Base-by-base conservation (phyloP, 2,113 vertebrate genomes). In the Tychaedon coryphoeus region DNA sequence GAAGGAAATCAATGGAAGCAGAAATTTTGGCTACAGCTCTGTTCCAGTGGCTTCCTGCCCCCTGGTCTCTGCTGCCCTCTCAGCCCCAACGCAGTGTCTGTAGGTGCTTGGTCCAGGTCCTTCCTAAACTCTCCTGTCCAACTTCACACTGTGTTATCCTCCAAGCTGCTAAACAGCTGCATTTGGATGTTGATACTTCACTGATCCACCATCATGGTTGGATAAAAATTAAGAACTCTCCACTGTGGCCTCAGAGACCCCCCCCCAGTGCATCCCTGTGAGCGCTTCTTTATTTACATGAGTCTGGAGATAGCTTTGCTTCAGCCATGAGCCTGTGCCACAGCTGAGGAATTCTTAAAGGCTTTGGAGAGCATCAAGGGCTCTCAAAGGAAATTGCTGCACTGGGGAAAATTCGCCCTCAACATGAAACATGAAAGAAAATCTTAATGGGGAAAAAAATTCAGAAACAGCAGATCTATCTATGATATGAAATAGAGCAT, bases 231-330 rank as follows among this genome's bases (percentile, higher is more conserved):
- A 53, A 65, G 17, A 88, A 23, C 9, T 31, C 42, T 43, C n/a
- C 31, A 9, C 56, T 81, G 50, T 51, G 56, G 22, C 25, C 66
- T 40, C 15, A 57, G 40, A 53, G 28, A 81, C 16, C 4, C 19
- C 14, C 19, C 25, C 26, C 18, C 42, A 50, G 0, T 23, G 57
- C 60, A 81, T 60, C 77, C 7, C 17, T n/a, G 8, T 40, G 69
- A 70, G 12, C 3, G 0, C 7, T n/a, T 90, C 47, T 85, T 40
- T 19, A 43, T 61, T 65, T 62, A 19, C 0, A 0, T 28, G 48
- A 50, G 10, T 33, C 33, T 88, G 64, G 33, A 76, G 33, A 4
- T 86, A 56, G 22, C 43, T 84, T 77, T 60, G 38, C 26, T 86
- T 86, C n/a, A 61, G 20, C 77, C 4, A 4, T 9, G 16, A 64